Conservation (phyloP, 1,140 invertebrate genomes). For the Streblospio benedicti region DNA sequence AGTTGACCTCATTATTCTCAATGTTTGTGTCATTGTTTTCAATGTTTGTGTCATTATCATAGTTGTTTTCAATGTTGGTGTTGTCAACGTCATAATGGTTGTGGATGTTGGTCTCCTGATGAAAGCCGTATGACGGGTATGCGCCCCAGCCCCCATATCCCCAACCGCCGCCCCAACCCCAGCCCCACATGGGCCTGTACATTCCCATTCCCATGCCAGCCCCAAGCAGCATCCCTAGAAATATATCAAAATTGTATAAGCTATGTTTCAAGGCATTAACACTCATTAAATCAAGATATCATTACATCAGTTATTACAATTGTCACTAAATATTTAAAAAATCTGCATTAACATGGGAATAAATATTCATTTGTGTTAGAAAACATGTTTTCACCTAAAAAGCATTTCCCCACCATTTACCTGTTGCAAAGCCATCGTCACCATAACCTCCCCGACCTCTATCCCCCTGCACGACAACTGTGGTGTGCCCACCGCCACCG, state of each 20-base stretch:
- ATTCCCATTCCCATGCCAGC: conserved; percentile 2
- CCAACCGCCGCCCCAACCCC: conserved; percentile 17
- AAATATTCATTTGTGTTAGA: no score
- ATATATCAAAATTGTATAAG: no score
- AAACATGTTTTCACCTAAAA: no score
- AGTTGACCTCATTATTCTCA: conserved; percentile 1
- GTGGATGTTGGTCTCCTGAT: not conserved
- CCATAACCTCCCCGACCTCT: not conserved
- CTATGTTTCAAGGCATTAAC: no score
- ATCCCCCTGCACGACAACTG: conserved; percentile 2
- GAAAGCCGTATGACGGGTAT: not conserved
- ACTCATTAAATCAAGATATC: no score
- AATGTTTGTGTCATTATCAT: conserved; percentile 5
- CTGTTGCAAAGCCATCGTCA: not conserved
- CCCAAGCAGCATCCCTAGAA: conserved; percentile 7
- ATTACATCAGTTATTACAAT: no score
- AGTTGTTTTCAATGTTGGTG: conserved; percentile 6
- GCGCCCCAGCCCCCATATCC: conserved; percentile 11
- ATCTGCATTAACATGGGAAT: no score
- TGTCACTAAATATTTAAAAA: no score
- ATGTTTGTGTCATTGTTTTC: conserved; percentile 9
- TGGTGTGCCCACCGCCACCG: conserved; percentile 5
- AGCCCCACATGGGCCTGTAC: conserved; percentile 3
- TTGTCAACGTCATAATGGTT: conserved; percentile 7
- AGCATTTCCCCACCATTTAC: no score